Percentiles rank a stretch among this genome's conserved stretches.
phyloP scores from a whole-genome alignment of 37 sponge, comb jelly and placozoan genomes.

The Aplysina aerophoba region DNA sequence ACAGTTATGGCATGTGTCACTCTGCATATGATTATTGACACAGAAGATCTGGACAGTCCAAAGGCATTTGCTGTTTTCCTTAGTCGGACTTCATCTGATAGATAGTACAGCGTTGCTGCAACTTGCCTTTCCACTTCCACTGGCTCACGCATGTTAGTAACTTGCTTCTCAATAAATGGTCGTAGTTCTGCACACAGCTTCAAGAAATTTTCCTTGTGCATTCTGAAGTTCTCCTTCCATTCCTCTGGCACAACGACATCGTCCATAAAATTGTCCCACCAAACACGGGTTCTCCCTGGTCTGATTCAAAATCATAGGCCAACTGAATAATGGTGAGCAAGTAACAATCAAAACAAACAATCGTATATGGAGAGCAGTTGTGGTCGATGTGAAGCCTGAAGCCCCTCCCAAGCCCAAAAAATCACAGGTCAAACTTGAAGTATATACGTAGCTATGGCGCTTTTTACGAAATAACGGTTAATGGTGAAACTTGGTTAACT shows the following conservation, averaged over 20 bases:
- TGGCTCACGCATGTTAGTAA: neutral
- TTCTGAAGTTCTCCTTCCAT: constrained; percentile 43
- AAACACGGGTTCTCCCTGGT: constrained; percentile 2
- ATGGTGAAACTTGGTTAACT: no score
- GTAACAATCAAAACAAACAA: neutral
- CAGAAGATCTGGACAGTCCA: constrained; percentile 35
- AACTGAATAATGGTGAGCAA: neutral
- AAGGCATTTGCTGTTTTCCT: constrained; percentile 50
- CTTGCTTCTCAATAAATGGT: neutral
- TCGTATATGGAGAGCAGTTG: neutral
- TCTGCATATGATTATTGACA: constrained; percentile 21
- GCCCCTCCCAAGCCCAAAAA: no score
- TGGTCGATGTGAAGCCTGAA: neutral
- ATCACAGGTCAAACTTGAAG: no score
- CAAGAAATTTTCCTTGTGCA: constrained; percentile 34
- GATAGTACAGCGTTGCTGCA: constrained; percentile 34
- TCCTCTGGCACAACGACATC: neutral
- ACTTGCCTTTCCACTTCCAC: neutral
- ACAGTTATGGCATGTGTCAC: constrained; percentile 7
- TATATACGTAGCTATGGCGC: no score
- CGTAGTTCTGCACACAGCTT: constrained; percentile 12
- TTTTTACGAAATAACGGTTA: no score
- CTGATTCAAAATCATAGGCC: constrained; percentile 5
- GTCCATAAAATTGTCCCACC: neutral
- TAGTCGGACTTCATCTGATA: constrained; percentile 45